Percentiles rank a stretch among this genome's conserved stretches.
Conservation (phyloP, 2,888 invertebrate species). For the Clistopyga incitator region DNA sequence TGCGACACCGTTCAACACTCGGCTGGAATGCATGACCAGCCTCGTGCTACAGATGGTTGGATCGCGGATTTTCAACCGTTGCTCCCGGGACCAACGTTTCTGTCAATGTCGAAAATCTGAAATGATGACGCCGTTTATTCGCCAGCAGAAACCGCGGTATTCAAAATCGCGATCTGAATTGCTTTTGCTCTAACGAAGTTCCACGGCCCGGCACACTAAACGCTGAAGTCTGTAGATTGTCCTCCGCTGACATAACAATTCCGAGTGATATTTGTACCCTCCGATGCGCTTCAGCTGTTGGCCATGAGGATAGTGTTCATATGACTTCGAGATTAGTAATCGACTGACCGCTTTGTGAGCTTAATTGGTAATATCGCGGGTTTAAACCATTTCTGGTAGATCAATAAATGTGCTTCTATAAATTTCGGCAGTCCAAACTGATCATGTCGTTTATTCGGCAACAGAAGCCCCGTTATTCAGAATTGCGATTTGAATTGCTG, state of each 20-base stretch:
- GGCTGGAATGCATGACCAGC: conserved; percentile 3
- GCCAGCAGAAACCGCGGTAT: background rate
- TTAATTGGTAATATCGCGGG: too few relatives aligned
- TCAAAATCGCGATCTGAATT: conserved; percentile 11
- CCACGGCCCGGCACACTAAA: background rate
- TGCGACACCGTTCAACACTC: conserved; percentile 44
- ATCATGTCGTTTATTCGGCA: too few relatives aligned
- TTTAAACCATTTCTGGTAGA: too few relatives aligned
- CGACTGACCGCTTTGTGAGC: too few relatives aligned
- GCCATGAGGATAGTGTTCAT: background rate
- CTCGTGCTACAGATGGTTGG: conserved; percentile 34
- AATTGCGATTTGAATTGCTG: too few relatives aligned
- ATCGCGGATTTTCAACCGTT: conserved; percentile 43
- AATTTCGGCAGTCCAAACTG: too few relatives aligned
- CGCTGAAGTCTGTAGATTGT: background rate
- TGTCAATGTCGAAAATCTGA: conserved; percentile 26
- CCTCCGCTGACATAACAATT: background rate
- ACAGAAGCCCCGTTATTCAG: too few relatives aligned
- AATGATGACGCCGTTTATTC: conserved; percentile 26
- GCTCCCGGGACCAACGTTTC: background rate
- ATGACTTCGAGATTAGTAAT: background rate
- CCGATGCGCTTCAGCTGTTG: background rate
- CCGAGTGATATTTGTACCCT: too few relatives aligned
- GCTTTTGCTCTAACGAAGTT: background rate
- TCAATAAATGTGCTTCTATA: too few relatives aligned